These are phyloP conservation scores for Dermochelys coriacea DNA, from an alignment of 2,797 vertebrate genomes.

Conservation along the genomic window DNA sequence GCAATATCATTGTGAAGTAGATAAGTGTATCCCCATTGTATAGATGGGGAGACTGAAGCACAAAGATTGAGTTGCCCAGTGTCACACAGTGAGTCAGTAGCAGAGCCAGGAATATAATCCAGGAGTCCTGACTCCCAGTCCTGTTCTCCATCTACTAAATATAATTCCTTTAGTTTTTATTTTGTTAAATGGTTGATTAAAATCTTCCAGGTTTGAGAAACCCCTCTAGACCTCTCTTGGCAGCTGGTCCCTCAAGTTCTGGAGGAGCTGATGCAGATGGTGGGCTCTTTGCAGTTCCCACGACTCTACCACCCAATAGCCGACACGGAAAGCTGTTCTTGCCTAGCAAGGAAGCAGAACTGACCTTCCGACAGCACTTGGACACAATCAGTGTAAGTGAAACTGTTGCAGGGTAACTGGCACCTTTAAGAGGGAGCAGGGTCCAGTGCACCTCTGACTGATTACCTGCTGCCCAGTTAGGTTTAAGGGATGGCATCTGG, in stretches of 20 bases:
- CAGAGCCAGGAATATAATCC: neutral
- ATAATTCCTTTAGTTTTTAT: neutral
- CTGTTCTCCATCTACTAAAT: neutral
- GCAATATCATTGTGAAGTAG: neutral
- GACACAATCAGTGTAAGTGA: constrained; percentile 94
- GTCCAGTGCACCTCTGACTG: neutral
- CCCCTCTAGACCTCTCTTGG: constrained; percentile 89
- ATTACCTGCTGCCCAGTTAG: neutral
- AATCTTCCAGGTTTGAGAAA: constrained; percentile 85
- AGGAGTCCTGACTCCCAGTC: neutral
- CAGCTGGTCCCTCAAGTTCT: constrained; percentile 78
- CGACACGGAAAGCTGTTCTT: constrained; percentile 93
- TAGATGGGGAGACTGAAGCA: neutral
- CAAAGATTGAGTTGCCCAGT: neutral
- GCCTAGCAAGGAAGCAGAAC: constrained; percentile 94
- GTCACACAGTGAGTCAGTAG: neutral
- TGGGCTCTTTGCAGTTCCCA: constrained; percentile 94
- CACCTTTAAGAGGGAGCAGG: neutral
- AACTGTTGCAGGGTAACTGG: neutral
- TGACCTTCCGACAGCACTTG: constrained; percentile 93
- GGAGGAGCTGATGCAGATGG: constrained; percentile 86
- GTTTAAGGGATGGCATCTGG: neutral
- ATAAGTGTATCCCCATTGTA: neutral
- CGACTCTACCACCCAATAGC: constrained; percentile 96
- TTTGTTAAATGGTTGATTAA: neutral